Evolutionary conservation across 2,888 invertebrate species (phyloP).

Genomic region (Pristionchus maxplancki): DNA sequence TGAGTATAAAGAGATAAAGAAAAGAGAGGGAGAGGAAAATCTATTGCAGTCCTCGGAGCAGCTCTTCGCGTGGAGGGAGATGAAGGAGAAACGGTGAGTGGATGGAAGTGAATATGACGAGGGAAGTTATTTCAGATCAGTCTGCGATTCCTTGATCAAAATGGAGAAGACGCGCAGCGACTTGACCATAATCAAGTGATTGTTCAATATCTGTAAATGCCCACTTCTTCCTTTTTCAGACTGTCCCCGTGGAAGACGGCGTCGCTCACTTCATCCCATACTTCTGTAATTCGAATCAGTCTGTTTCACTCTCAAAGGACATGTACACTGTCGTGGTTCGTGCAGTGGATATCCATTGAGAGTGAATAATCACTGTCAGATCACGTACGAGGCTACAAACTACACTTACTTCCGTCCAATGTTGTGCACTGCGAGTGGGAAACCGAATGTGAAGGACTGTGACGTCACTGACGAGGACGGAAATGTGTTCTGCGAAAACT

Average conservation of each 20-base stretch:
- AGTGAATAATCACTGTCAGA: not conserved
- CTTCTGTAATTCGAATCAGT: not conserved
- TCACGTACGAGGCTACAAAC: not conserved
- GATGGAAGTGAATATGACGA: not conserved
- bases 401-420: slow-evolving; percentile 20
- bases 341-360: not conserved
- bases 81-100: not conserved
- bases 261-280: slow-evolving; percentile 31
- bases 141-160: not conserved
- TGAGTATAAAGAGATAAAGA: not conserved
- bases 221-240: too few relatives aligned
- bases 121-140: not conserved
- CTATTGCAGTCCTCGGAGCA: slow-evolving; percentile 2
- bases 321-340: slow-evolving; percentile 25
- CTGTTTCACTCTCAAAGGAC: not conserved
- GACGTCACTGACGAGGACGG: too few relatives aligned
- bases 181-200: slow-evolving; percentile 8
- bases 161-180: not conserved
- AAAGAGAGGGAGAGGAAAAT: too few relatives aligned
- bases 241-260: not conserved
- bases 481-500: not conserved
- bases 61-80: not conserved
- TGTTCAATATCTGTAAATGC: too few relatives aligned
- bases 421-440: not conserved
- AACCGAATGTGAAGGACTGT: too few relatives aligned